phyloP scores from a whole-genome alignment of 2,888 invertebrate species.

The Eilema sororculum region DNA sequence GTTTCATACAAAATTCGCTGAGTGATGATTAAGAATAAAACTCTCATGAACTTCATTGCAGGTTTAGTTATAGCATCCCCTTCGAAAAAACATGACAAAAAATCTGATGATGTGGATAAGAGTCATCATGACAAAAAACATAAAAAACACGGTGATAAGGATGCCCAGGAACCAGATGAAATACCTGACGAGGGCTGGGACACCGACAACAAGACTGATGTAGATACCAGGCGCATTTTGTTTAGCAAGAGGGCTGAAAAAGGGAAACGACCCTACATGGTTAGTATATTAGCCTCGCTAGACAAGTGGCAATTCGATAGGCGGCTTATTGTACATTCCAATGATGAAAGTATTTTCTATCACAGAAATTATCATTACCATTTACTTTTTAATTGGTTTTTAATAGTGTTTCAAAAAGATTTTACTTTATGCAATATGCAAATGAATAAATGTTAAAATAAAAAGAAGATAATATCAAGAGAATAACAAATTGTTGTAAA shows the following conservation, averaged over 20 bases:
- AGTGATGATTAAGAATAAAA: neutral
- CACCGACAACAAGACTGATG: constrained; percentile 70
- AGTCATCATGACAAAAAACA: constrained; percentile 39
- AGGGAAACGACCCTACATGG: constrained; percentile 80
- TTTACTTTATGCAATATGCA: no score
- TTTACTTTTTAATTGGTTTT: neutral
- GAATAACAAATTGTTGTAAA: neutral
- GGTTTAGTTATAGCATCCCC: constrained; percentile 46
- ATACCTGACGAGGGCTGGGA: constrained; percentile 75
- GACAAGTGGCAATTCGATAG: no score
- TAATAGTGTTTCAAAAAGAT: neutral
- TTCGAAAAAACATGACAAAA: constrained; percentile 32
- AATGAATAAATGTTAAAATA: no score
- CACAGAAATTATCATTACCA: neutral
- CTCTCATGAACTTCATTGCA: constrained; percentile 21
- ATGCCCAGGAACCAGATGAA: constrained; percentile 56
- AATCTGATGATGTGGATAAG: constrained; percentile 17
- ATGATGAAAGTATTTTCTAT: neutral
- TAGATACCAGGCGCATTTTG: constrained; percentile 77
- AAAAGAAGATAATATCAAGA: neutral
- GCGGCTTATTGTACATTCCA: no score
- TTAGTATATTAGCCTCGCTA: constrained; percentile 43
- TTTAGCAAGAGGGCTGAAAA: constrained; percentile 69
- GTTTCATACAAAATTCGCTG: no score
- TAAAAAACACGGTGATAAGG: constrained; percentile 39